A percentile compares a stretch with the other conserved stretches of the same genome.
These are phyloP conservation scores for Xerus rutilus DNA, from an alignment of 2,797 vertebrate species.

Conservation along the genomic window DNA sequence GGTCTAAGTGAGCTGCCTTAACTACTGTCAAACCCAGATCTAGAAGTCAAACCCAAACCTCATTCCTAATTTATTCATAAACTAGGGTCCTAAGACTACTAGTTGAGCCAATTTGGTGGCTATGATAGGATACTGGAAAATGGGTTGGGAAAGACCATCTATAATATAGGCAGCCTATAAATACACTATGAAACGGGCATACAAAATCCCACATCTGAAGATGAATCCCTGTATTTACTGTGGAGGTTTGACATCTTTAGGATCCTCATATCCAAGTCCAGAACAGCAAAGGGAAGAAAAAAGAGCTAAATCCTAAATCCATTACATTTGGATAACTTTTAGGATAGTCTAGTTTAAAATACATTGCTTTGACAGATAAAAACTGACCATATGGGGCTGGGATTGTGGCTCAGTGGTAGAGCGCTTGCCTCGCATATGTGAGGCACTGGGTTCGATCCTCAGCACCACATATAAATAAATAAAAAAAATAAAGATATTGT, in stretches of 20 bases:
- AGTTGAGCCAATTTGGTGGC: conserved; percentile 15
- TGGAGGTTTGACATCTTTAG: neutral
- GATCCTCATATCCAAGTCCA: neutral
- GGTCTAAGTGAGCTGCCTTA: neutral
- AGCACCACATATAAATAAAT: no score
- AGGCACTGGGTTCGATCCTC: no score
- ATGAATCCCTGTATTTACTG: neutral
- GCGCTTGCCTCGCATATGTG: no score
- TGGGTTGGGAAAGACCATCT: neutral
- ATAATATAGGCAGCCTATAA: neutral
- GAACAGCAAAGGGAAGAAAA: neutral
- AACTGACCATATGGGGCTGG: neutral
- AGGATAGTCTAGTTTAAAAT: neutral
- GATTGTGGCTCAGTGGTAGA: no score
- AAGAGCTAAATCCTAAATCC: neutral
- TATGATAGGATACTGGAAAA: neutral
- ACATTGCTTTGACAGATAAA: neutral
- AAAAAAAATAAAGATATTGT: no score
- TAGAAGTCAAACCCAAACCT: neutral
- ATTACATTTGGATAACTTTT: neutral
- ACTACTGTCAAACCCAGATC: neutral
- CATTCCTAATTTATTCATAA: neutral
- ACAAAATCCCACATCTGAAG: neutral
- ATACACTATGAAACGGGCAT: neutral
- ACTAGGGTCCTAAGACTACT: neutral